Conservation (phyloP, 2,113 vertebrate genomes). For the Rhipidura dahli region DNA sequence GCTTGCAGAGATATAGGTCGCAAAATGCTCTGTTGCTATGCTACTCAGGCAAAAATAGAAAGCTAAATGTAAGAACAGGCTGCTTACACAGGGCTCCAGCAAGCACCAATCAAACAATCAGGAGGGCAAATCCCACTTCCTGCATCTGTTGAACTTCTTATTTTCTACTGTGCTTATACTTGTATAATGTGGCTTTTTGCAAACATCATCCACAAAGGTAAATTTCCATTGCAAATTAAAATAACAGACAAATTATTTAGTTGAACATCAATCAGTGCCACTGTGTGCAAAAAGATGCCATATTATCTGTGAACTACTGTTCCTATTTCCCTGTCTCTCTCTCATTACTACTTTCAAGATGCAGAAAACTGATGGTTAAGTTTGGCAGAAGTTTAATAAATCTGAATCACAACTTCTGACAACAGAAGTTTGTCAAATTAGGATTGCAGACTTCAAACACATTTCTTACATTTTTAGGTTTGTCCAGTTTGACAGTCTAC, state of each 20-base stretch:
- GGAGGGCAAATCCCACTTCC: neutral
- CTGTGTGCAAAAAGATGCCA: neutral
- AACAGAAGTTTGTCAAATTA: neutral
- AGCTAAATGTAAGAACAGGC: slow-evolving; percentile 14
- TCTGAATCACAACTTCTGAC: neutral
- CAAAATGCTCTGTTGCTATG: slow-evolving; percentile 34
- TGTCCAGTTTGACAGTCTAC: neutral
- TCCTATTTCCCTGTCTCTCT: neutral
- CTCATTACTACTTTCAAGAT: neutral
- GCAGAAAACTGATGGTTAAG: neutral
- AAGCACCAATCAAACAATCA: neutral
- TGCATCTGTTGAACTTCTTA: neutral
- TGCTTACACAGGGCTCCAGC: neutral
- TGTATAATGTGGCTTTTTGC: neutral
- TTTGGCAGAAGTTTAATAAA: neutral
- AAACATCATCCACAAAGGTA: neutral
- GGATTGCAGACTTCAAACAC: neutral
- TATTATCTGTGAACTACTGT: neutral
- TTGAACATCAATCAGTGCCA: neutral
- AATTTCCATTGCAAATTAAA: neutral
- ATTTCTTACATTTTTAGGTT: neutral
- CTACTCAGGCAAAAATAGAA: slow-evolving; percentile 47
- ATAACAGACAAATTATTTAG: neutral
- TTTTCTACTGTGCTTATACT: neutral
- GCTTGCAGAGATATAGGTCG: slow-evolving; percentile 4